Percentiles rank a stretch among this genome's conserved stretches.
phyloP scores from a whole-genome alignment of 2,797 vertebrate genomes.

The Chiroxiphia lanceolata region DNA sequence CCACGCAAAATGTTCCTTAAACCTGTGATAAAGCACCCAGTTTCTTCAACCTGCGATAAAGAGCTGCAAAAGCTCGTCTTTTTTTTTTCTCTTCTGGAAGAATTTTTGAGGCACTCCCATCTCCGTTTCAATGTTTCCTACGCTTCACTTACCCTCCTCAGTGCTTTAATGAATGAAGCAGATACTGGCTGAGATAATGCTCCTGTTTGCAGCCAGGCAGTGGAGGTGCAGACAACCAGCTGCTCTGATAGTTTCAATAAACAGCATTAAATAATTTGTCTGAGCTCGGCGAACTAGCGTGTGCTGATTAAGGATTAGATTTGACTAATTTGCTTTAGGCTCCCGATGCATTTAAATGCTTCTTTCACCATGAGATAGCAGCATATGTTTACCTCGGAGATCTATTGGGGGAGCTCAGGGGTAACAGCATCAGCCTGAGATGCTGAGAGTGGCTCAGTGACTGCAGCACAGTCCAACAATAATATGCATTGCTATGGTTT shows the following conservation, averaged over 20 bases:
- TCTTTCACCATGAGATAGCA: background rate
- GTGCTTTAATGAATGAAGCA: background rate
- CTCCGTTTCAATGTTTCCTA: background rate
- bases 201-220: background rate
- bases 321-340: background rate
- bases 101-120: background rate
- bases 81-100: background rate
- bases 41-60: background rate
- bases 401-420: background rate
- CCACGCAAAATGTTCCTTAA: background rate
- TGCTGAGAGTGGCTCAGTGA: background rate
- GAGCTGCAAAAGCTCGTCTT: background rate
- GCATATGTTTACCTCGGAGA: background rate
- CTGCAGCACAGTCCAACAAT: background rate
- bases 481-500: rapidly evolving
- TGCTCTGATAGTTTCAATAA: background rate
- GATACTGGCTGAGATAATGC: background rate
- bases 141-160: background rate
- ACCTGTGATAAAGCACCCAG: background rate
- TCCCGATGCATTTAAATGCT: background rate
- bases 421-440: background rate
- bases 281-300: background rate
- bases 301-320: background rate
- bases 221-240: background rate
- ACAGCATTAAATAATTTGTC: background rate